phyloP scores from a whole-genome alignment of 1,140 invertebrate genomes.

The Eulimnadia texana region DNA sequence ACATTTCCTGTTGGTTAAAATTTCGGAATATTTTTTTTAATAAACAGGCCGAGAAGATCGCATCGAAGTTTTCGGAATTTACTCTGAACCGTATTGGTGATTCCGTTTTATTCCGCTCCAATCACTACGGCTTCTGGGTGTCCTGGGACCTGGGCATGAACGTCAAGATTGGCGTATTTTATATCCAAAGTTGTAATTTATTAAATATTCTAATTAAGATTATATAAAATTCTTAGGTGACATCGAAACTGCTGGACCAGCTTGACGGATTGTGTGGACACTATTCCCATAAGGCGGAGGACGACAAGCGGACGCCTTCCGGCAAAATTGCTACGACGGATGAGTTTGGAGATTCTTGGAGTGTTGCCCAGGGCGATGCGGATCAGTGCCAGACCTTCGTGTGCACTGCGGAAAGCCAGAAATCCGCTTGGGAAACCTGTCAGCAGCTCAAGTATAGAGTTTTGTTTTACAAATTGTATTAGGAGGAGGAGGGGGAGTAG shows the following conservation, averaged over 20 bases:
- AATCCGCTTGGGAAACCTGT: constrained; percentile 45
- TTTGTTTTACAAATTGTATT: background rate
- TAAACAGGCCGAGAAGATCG: constrained; percentile 38
- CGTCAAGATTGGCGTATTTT: constrained; percentile 48
- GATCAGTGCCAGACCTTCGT: constrained; percentile 36
- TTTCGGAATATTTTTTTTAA: constrained; percentile 18
- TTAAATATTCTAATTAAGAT: background rate
- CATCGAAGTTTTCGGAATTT: constrained; percentile 40
- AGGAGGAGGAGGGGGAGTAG: too few relatives aligned
- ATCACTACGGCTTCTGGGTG: constrained; percentile 52
- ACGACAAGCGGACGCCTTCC: constrained; percentile 54
- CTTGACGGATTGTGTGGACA: constrained; percentile 66
- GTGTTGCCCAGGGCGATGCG: constrained; percentile 31
- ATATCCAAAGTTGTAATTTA: background rate
- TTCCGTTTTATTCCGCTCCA: constrained; percentile 46
- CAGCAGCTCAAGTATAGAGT: constrained; percentile 27
- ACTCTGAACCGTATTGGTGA: constrained; percentile 49
- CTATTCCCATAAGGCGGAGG: constrained; percentile 43
- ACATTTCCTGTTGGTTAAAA: too few relatives aligned
- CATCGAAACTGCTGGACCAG: constrained; percentile 37
- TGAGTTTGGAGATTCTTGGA: constrained; percentile 61
- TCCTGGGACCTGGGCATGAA: constrained; percentile 49
- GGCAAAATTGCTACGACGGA: constrained; percentile 43
- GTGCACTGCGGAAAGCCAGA: constrained; percentile 40
- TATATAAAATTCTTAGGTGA: constrained; percentile 24